A percentile compares a stretch with the other conserved stretches of the same genome.
Evolutionary conservation across 1,140 invertebrate genomes (phyloP).

Genomic region (Tetramorium alpestre): DNA sequence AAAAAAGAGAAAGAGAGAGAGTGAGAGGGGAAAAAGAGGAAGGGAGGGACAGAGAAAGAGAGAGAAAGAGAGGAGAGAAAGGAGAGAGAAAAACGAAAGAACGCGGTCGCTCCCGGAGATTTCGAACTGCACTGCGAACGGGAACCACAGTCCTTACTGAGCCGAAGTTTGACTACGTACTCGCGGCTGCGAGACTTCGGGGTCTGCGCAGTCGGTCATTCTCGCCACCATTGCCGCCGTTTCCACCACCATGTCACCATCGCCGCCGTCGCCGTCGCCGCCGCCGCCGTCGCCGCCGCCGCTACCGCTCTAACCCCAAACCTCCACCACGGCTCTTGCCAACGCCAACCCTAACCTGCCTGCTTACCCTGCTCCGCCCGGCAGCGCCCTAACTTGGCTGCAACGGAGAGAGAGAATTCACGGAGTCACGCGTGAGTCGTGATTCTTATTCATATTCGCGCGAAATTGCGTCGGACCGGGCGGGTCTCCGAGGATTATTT

Average conservation of each 20-base stretch:
- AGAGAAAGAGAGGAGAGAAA: conserved; percentile 50
- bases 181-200: conserved; percentile 78
- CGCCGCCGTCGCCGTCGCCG: conserved; percentile 54
- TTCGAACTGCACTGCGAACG: conserved; percentile 80
- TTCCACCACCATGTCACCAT: conserved; percentile 63
- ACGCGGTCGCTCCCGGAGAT: conserved; percentile 76
- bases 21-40: conserved; percentile 26
- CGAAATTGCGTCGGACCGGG: conserved; percentile 61
- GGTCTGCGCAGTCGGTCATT: conserved; percentile 81
- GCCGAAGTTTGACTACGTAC: conserved; percentile 78
- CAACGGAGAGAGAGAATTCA: conserved; percentile 16
- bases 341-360: conserved; percentile 73
- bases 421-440: conserved; percentile 69
- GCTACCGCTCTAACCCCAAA: conserved; percentile 74
- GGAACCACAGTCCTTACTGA: conserved; percentile 82
- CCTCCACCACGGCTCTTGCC: conserved; percentile 74
- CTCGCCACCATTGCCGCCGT: conserved; percentile 55
- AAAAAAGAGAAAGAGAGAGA: conserved; percentile 38
- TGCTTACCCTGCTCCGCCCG: conserved; percentile 57
- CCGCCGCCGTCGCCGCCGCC: conserved; percentile 67
- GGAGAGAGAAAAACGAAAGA: conserved; percentile 71
- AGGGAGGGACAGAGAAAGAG: conserved; percentile 55
- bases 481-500: conserved; percentile 33
- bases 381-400: conserved; percentile 72
- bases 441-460: conserved; percentile 68